phyloP scores from a whole-genome alignment of 2,113 vertebrate genomes.

The Terrapene triunguis region DNA sequence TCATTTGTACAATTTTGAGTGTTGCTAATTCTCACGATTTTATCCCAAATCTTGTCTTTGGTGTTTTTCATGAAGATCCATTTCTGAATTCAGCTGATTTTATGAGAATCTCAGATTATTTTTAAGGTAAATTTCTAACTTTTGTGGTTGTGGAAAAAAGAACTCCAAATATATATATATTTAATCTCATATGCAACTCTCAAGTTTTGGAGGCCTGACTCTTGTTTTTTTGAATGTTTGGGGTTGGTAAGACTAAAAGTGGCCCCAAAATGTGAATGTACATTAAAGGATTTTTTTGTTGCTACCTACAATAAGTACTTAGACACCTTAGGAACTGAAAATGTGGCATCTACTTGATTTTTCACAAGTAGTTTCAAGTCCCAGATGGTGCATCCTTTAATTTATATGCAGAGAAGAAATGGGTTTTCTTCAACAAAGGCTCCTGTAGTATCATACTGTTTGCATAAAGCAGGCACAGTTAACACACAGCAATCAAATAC shows the following conservation, averaged over 20 bases:
- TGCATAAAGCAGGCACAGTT: slow-evolving; percentile 38
- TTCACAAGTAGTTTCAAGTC: slow-evolving; percentile 19
- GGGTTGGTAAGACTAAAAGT: neutral
- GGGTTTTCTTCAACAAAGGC: slow-evolving; percentile 37
- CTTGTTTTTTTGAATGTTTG: neutral
- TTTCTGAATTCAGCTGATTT: neutral
- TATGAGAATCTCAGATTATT: neutral
- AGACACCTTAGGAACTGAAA: neutral
- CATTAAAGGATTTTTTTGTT: neutral
- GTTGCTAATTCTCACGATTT: neutral
- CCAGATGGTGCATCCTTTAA: slow-evolving; percentile 25
- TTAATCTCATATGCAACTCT: neutral
- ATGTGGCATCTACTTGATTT: neutral
- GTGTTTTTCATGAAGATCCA: neutral
- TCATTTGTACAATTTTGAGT: neutral
- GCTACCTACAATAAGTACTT: neutral
- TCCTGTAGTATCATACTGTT: slow-evolving; percentile 27
- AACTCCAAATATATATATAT: fast-evolving
- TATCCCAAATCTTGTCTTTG: neutral
- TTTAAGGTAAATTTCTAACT: neutral
- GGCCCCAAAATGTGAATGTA: neutral
- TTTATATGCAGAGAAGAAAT: neutral
- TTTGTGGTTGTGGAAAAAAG: neutral
- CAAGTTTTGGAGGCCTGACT: neutral
- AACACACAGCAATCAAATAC: slow-evolving; percentile 56